A percentile compares a stretch with the other conserved stretches of the same genome.
Conservation (phyloP, 2,797 vertebrate genomes). For the Anabas testudineus region DNA sequence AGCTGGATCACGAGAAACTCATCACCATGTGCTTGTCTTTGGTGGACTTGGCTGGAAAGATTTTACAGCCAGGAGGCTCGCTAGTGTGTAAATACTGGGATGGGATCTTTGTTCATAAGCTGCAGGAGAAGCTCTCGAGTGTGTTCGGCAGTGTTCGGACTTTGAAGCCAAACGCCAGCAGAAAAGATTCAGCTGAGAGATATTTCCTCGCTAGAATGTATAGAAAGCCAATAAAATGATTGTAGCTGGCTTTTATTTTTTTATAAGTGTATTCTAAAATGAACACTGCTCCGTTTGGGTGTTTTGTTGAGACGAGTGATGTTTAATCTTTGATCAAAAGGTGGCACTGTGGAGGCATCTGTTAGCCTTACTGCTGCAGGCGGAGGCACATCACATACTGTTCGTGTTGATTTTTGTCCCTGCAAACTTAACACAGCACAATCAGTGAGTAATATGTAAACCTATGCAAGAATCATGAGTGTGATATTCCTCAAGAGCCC, state of each 20-base stretch:
- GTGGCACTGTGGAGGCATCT: constrained; percentile 84
- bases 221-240: constrained; percentile 59
- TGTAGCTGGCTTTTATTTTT: background rate
- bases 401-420: constrained; percentile 27
- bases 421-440: constrained; percentile 49
- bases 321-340: constrained; percentile 74
- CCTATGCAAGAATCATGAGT: constrained; percentile 55
- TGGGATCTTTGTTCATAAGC: constrained; percentile 79
- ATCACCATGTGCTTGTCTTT: constrained; percentile 86
- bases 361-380: constrained; percentile 39
- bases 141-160: constrained; percentile 84
- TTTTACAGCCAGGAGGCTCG: constrained; percentile 85
- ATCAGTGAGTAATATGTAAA: constrained; percentile 57
- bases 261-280: background rate
- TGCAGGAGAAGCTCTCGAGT: constrained; percentile 84
- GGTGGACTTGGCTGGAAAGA: constrained; percentile 80
- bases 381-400: constrained; percentile 27
- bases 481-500: constrained; percentile 63
- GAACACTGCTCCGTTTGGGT: background rate
- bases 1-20: constrained; percentile 92
- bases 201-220: constrained; percentile 89
- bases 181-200: constrained; percentile 92
- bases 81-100: constrained; percentile 96
- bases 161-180: constrained; percentile 91
- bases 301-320: background rate